Evolutionary conservation across 2,888 invertebrate species (phyloP).

Genomic region (Callimorpha dominula): DNA sequence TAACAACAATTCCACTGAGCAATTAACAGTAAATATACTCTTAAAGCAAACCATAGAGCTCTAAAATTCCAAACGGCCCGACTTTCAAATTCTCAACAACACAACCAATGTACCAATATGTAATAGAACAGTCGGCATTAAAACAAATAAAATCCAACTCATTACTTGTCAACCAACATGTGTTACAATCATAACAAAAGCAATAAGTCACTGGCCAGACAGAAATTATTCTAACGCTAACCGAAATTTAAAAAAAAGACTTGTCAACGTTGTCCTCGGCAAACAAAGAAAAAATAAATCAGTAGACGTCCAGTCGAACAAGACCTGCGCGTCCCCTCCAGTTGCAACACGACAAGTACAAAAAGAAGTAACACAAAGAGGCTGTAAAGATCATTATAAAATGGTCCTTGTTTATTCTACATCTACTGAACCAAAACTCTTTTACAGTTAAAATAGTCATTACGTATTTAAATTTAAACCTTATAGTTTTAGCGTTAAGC

Average conservation of each 20-base stretch:
- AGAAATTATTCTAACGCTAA: conserved; percentile 51
- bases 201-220: conserved; percentile 58
- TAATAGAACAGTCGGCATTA: conserved; percentile 18
- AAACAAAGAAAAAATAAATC: conserved; percentile 86
- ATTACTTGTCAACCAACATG: conserved; percentile 45
- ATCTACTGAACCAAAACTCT: conserved; percentile 66
- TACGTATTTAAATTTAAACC: conserved; percentile 67
- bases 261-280: conserved; percentile 79
- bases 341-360: conserved; percentile 50
- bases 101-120: conserved; percentile 1
- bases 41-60: not conserved
- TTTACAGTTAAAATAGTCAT: conserved; percentile 55
- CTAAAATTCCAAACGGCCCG: not conserved
- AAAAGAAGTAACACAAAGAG: conserved; percentile 72
- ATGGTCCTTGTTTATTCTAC: conserved; percentile 65
- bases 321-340: conserved; percentile 61
- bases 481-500: conserved; percentile 53
- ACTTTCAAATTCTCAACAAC: conserved; percentile 1
- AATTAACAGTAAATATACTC: conserved; percentile 2
- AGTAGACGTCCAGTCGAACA: conserved; percentile 59
- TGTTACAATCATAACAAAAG: conserved; percentile 52
- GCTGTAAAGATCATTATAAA: conserved; percentile 58
- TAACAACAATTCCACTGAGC: not conserved
- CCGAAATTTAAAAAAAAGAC: conserved; percentile 66
- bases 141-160: conserved; percentile 37